Base-by-base conservation (phyloP, 2,113 vertebrate genomes). In the Bambusicola thoracicus region DNA sequence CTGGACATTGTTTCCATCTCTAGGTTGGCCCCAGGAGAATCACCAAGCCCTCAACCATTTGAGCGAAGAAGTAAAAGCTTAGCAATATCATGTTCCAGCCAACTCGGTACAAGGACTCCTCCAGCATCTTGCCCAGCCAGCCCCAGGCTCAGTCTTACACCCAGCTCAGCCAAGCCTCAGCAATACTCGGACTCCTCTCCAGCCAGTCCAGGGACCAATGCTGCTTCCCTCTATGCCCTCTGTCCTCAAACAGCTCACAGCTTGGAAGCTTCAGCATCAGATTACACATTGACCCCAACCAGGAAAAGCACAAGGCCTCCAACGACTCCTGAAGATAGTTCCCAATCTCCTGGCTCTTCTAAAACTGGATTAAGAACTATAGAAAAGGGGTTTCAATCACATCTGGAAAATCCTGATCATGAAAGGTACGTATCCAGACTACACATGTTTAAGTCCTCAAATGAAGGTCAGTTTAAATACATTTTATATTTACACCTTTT, bases 251-350 rank as follows among this genome's bases (percentile, higher is more conserved):
- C 85, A 94, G 94, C 91, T 95, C 92, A 94, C 59, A 92, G 83
- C 15, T 1, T 84, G 65, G 76, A 7, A 88, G 89, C 92, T 92
- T 94, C 93, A 91, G 59, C 96, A 83, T 90, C 89, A 66, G 89
- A 90, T 56, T 92, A 82, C 80, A 73, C 76, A 43, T 58, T 73
- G 85, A 90, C 72, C 81, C 91, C 92, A 62, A 69, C 41, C 85
- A 94, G 85, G 91, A 97, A 92, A 97, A 97, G 95, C 96, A 96
- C 94, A 96, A 96, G 95, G 94, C 91, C 94, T 92, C 63, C 88
- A 67, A 18, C 1, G 12, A 72, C 82, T 87, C 90, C 95, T 94
- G 93, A 93, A 86, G 95, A 94, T 21, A 69, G 85, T 72, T 91
- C 89, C 79, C 89, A 93, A 80, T 81, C 91, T 95, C 93, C 95